Evolutionary conservation across 2,888 invertebrate species (phyloP).

Genomic region (Diloba caeruleocephala): DNA sequence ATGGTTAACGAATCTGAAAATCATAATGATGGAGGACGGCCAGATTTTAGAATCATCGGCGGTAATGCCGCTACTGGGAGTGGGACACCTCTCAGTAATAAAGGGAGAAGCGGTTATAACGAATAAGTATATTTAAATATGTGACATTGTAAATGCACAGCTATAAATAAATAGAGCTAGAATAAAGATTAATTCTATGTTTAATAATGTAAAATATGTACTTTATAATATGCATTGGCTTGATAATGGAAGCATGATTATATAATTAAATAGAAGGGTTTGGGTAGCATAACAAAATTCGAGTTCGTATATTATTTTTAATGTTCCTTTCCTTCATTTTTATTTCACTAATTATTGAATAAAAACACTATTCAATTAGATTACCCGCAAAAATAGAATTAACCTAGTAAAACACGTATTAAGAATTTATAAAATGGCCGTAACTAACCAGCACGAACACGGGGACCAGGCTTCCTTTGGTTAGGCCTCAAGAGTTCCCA

Average conservation of each 20-base stretch:
- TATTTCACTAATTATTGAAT: too few relatives aligned
- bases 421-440: too few relatives aligned
- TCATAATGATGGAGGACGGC: slow-evolving; percentile 44
- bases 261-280: slow-evolving; percentile 47
- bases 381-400: too few relatives aligned
- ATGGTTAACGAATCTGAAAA: slow-evolving; percentile 23
- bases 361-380: too few relatives aligned
- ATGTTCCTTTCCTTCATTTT: neutral
- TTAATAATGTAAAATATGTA: neutral
- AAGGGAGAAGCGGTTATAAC: slow-evolving; percentile 66
- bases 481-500: too few relatives aligned
- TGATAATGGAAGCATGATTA: slow-evolving; percentile 30
- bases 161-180: neutral
- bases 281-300: slow-evolving; percentile 41
- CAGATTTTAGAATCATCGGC: slow-evolving; percentile 75
- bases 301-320: slow-evolving; percentile 32
- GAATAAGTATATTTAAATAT: slow-evolving; percentile 8
- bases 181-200: neutral
- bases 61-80: slow-evolving; percentile 77
- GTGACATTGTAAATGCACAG: neutral
- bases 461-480: too few relatives aligned
- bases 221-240: slow-evolving; percentile 46
- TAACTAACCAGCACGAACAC: too few relatives aligned
- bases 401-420: too few relatives aligned
- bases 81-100: slow-evolving; percentile 73